phyloP scores from a whole-genome alignment of 2,113 vertebrate species.

The Thunnus thynnus region DNA sequence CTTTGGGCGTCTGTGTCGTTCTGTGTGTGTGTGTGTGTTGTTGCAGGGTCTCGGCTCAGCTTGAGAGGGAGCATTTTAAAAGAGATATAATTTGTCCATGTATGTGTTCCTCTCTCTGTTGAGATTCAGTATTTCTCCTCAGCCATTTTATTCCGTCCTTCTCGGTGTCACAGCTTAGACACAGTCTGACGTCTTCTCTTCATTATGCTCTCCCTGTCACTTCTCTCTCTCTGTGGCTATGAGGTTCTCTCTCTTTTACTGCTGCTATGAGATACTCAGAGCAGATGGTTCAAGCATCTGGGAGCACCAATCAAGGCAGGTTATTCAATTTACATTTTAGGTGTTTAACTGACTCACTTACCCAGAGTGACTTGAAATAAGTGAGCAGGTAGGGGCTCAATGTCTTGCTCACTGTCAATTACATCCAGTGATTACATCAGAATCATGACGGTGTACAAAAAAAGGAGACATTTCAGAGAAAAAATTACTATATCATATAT shows the following conservation, averaged over 20 bases:
- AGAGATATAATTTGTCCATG: conserved; percentile 45
- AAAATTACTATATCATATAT: neutral
- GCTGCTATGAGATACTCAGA: conserved; percentile 56
- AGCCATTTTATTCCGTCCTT: conserved; percentile 31
- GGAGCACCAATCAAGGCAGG: conserved; percentile 62
- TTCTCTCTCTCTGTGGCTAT: conserved; percentile 41
- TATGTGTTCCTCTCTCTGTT: neutral
- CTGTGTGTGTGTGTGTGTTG: neutral
- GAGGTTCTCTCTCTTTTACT: conserved; percentile 58
- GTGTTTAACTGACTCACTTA: conserved; percentile 66
- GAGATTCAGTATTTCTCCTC: conserved; percentile 17
- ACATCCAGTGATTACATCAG: conserved; percentile 17
- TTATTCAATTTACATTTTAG: conserved; percentile 70
- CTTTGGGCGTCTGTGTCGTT: conserved; percentile 9
- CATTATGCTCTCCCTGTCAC: conserved; percentile 63
- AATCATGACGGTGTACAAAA: neutral
- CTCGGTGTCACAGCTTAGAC: conserved; percentile 30
- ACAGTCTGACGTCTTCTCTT: conserved; percentile 52
- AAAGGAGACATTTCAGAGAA: neutral
- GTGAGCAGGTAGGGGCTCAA: conserved; percentile 23
- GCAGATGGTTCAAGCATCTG: conserved; percentile 73
- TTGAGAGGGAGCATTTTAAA: conserved; percentile 21
- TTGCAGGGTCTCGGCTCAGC: neutral
- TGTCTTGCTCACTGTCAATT: conserved; percentile 12
- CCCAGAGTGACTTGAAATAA: conserved; percentile 44